Evolutionary conservation across 2,888 invertebrate genomes (phyloP).

Genomic region (Idaea biselata): DNA sequence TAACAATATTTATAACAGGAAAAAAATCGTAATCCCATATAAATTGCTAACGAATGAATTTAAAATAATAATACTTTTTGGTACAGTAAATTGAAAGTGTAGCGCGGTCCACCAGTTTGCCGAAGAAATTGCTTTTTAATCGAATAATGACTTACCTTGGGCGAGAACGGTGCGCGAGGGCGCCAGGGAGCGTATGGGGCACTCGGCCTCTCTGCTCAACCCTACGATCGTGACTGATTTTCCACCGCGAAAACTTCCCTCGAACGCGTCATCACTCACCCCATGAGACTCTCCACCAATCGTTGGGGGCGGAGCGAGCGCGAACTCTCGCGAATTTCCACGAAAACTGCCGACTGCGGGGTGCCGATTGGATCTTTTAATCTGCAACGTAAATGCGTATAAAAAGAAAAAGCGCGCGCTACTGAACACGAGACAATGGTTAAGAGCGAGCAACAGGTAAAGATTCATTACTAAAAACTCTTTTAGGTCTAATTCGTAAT

Average conservation of each 20-base stretch:
- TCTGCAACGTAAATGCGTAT: conserved; percentile 79
- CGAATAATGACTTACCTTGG: conserved; percentile 41
- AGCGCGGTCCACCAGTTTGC: conserved; percentile 50
- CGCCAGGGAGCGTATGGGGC: conserved; percentile 53
- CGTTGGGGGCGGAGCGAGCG: conserved; percentile 34
- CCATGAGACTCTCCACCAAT: conserved; percentile 64
- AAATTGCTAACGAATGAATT: background rate
- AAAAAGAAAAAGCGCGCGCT: conserved; percentile 68
- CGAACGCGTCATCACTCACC: conserved; percentile 73
- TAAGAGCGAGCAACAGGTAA: conserved; percentile 71
- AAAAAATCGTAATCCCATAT: conserved; percentile 4
- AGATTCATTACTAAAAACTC: conserved; percentile 9
- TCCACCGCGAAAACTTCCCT: conserved; percentile 77
- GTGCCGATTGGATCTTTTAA: conserved; percentile 79
- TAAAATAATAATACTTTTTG: background rate
- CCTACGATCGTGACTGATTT: conserved; percentile 72
- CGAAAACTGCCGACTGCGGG: conserved; percentile 60
- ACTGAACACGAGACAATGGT: conserved; percentile 55
- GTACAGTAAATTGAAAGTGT: conserved; percentile 32
- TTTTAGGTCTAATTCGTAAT: background rate
- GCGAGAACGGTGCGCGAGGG: conserved; percentile 44
- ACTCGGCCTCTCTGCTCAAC: conserved; percentile 63
- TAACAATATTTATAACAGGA: conserved; percentile 14
- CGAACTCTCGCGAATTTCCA: conserved; percentile 56
- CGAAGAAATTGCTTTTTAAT: conserved; percentile 78